Conservation (phyloP, 2,888 invertebrate species). For the Villa cingulata region DNA sequence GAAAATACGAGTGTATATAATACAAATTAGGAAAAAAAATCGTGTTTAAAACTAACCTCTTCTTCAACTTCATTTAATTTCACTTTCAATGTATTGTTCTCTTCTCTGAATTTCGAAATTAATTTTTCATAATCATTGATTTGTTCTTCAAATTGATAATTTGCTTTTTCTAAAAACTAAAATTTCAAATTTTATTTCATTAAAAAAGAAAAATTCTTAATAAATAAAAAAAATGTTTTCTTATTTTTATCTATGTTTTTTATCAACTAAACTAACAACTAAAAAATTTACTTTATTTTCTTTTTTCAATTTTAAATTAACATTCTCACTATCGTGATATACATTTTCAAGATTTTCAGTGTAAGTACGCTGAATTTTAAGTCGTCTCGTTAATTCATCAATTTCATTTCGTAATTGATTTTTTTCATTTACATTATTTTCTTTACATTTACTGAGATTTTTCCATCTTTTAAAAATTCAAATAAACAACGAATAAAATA, state of each 20-base stretch:
- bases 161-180: not conserved
- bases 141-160: not conserved
- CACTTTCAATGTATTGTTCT: not conserved
- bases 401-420: conserved; percentile 29
- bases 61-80: not conserved
- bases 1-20: too few species aligned
- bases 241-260: not conserved
- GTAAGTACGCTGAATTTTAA: conserved; percentile 26
- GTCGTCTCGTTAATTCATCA: conserved; percentile 25
- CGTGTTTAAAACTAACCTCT: not conserved
- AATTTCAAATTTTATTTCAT: too few species aligned
- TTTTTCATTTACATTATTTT: conserved; percentile 27
- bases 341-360: conserved; percentile 25
- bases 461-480: not conserved
- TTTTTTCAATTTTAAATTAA: conserved; percentile 12
- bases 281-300: conserved; percentile 7
- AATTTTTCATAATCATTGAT: not conserved
- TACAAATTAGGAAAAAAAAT: too few species aligned
- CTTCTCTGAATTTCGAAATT: not conserved
- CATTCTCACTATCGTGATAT: conserved; percentile 22
- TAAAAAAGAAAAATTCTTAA: too few species aligned
- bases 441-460: conserved; percentile 24
- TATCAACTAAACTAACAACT: not conserved
- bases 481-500: not conserved
- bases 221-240: too few species aligned